phyloP scores from a whole-genome alignment of 2,797 vertebrate species.

The Hydrocynus forskahlii region DNA sequence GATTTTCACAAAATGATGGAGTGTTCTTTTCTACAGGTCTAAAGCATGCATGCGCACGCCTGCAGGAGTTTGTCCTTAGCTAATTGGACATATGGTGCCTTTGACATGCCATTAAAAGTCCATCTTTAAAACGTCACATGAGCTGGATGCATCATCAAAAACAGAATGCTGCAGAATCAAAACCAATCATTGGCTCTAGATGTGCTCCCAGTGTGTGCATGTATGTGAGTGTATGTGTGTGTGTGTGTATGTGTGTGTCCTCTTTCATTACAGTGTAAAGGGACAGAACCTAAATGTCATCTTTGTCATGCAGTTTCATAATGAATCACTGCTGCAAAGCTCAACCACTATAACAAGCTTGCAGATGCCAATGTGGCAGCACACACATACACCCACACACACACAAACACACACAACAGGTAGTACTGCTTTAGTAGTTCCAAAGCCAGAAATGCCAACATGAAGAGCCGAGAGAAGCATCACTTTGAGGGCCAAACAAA shows the following conservation, averaged over 20 bases:
- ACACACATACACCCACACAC: background rate
- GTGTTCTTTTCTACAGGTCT: background rate
- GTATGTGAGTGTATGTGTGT: background rate
- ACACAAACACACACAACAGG: background rate
- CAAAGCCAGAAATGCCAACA: background rate
- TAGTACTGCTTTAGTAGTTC: background rate
- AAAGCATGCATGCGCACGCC: background rate
- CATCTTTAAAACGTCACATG: background rate
- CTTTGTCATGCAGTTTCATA: background rate
- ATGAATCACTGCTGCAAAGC: background rate
- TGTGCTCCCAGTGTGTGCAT: background rate
- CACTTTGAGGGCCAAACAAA: too few relatives aligned
- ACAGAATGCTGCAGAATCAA: background rate
- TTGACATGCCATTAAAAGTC: slow-evolving; percentile 14
- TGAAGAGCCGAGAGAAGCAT: background rate
- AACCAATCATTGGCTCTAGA: background rate
- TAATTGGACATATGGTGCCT: slow-evolving; percentile 10
- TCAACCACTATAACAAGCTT: slow-evolving; percentile 6
- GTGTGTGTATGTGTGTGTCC: background rate
- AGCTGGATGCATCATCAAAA: background rate
- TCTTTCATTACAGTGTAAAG: background rate
- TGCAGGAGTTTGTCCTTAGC: background rate
- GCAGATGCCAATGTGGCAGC: background rate
- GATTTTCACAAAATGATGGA: background rate
- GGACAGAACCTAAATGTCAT: background rate